Percentiles rank a stretch among this genome's conserved stretches.
phyloP scores from a whole-genome alignment of 1,140 invertebrate genomes.

The Colletes gigas region DNA sequence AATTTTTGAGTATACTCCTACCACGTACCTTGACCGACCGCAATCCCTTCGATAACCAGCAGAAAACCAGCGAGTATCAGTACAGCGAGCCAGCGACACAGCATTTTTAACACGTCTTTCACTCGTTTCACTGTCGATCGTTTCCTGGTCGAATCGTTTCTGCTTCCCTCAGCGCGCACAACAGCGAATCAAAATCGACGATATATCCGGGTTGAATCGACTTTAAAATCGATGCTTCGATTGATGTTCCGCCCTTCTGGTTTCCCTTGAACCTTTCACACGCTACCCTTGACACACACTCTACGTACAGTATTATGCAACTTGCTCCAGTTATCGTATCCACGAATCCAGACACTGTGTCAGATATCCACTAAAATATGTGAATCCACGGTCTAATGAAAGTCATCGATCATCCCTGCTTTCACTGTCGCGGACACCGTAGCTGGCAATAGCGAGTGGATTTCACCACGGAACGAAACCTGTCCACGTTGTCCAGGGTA shows the following conservation, averaged over 20 bases:
- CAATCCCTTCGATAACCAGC: constrained; percentile 60
- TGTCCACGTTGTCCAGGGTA: no score
- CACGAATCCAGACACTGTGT: neutral
- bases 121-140: constrained; percentile 51
- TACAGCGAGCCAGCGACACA: constrained; percentile 60
- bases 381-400: no score
- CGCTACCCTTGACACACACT: neutral
- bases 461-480: neutral
- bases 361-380: neutral
- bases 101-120: constrained; percentile 62
- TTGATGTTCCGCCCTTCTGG: no score
- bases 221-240: neutral
- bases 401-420: neutral
- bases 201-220: neutral
- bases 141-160: constrained; percentile 29
- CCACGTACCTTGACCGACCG: constrained; percentile 63
- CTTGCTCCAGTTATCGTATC: neutral
- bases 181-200: neutral
- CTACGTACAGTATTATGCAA: neutral
- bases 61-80: constrained; percentile 62
- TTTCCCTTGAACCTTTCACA: neutral
- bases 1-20: neutral
- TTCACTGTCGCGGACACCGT: neutral
- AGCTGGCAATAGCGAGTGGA: neutral
- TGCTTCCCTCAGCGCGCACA: neutral